phyloP scores from a whole-genome alignment of 2,113 vertebrate species.

The Semnopithecus entellus region DNA sequence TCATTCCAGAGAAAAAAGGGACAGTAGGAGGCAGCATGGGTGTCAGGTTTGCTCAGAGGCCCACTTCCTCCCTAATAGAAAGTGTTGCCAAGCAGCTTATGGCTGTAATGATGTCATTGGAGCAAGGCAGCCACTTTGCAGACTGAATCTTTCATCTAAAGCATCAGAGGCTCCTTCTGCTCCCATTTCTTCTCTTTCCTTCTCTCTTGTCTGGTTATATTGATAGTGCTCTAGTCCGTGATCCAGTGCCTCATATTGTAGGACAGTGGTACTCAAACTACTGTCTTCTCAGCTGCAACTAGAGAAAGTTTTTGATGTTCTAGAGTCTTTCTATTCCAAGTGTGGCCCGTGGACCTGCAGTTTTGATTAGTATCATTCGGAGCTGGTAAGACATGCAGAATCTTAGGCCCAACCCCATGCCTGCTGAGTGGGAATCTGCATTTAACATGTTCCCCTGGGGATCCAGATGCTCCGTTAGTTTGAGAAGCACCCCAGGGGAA shows the following conservation, averaged over 20 bases:
- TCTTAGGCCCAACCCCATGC: accelerated
- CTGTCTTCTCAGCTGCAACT: neutral
- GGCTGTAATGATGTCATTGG: neutral
- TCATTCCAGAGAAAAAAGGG: neutral
- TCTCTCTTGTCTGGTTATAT: neutral
- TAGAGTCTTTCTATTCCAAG: too few species aligned
- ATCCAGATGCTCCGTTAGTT: neutral
- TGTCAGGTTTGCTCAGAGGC: neutral
- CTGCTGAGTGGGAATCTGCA: neutral
- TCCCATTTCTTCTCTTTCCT: neutral
- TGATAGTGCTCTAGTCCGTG: neutral
- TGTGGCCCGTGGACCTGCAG: accelerated
- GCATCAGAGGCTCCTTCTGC: neutral
- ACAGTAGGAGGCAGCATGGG: accelerated
- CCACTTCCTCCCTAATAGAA: neutral
- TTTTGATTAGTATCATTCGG: too few species aligned
- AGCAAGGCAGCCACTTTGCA: neutral
- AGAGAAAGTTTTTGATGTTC: neutral
- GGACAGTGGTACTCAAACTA: neutral
- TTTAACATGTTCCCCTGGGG: neutral
- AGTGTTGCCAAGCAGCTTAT: too few species aligned
- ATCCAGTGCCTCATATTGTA: neutral
- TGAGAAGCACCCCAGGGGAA: neutral
- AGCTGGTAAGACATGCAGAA: neutral
- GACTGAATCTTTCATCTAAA: neutral